Conservation (phyloP, 2,797 vertebrate species). For the Scolopax bukidnonensis region DNA sequence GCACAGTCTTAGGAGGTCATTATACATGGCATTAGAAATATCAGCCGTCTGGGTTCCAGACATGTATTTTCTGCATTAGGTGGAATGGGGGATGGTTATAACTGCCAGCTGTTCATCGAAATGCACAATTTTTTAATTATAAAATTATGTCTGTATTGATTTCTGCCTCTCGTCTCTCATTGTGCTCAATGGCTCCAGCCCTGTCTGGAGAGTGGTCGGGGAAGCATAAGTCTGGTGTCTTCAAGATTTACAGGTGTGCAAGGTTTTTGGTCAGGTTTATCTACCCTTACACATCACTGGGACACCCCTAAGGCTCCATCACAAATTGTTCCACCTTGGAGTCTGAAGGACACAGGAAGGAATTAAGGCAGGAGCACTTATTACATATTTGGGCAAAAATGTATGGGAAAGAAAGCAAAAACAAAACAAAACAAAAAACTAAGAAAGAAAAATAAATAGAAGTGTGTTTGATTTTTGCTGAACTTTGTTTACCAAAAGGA, state of each 20-base stretch:
- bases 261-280: not conserved
- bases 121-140: conserved; percentile 56
- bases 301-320: not conserved
- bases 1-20: not conserved
- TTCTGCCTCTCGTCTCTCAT: conserved; percentile 1
- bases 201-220: rapidly evolving
- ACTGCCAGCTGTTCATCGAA: conserved; percentile 20
- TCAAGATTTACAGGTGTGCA: not conserved
- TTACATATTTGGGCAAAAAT: not conserved
- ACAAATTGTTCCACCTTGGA: not conserved
- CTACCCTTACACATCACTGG: not conserved
- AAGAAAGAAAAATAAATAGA: not conserved
- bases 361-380: not conserved
- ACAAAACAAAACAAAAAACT: too few species aligned
- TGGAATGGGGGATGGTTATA: not conserved
- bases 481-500: not conserved
- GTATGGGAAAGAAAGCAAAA: not conserved
- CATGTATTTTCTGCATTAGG: not conserved
- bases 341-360: not conserved
- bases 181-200: not conserved
- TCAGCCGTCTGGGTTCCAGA: conserved; percentile 5
- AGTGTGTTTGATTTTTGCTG: not conserved
- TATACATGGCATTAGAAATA: not conserved
- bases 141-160: conserved; percentile 20
- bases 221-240: not conserved